Evolutionary conservation across 2,113 vertebrate genomes (phyloP).

Genomic region (Clinocottus analis): DNA sequence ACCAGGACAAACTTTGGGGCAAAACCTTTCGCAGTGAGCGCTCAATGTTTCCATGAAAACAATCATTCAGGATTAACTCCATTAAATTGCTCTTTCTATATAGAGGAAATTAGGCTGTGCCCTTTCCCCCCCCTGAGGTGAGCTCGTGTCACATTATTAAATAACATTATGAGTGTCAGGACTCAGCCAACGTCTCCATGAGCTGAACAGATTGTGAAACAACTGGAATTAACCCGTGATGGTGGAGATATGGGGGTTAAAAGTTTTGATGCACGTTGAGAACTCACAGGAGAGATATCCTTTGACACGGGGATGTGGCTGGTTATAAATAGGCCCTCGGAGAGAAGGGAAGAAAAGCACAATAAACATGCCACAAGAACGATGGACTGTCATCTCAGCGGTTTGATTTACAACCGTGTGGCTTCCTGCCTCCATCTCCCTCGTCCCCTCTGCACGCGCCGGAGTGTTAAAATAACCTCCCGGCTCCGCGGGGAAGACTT

Average conservation of each 20-base stretch:
- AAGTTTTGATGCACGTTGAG: slow-evolving; percentile 30
- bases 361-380: slow-evolving; percentile 76
- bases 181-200: neutral
- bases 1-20: slow-evolving; percentile 60
- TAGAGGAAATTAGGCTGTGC: slow-evolving; percentile 22
- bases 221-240: neutral
- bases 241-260: slow-evolving; percentile 30
- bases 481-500: slow-evolving; percentile 58
- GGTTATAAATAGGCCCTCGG: slow-evolving; percentile 68
- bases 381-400: slow-evolving; percentile 73
- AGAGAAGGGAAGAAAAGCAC: slow-evolving; percentile 69
- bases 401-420: slow-evolving; percentile 76
- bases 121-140: neutral
- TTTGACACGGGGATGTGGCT: slow-evolving; percentile 59
- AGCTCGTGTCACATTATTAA: slow-evolving; percentile 17
- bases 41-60: slow-evolving; percentile 60
- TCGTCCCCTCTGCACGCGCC: slow-evolving; percentile 63
- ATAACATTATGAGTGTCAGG: neutral
- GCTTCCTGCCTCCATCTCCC: slow-evolving; percentile 71
- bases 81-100: slow-evolving; percentile 17
- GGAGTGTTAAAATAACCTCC: slow-evolving; percentile 70
- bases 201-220: slow-evolving; percentile 7
- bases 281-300: slow-evolving; percentile 45
- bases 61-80: slow-evolving; percentile 43
- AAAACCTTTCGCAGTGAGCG: slow-evolving; percentile 25